Base-by-base conservation (phyloP, 2,888 invertebrate species). In the Brachyptera risi region DNA sequence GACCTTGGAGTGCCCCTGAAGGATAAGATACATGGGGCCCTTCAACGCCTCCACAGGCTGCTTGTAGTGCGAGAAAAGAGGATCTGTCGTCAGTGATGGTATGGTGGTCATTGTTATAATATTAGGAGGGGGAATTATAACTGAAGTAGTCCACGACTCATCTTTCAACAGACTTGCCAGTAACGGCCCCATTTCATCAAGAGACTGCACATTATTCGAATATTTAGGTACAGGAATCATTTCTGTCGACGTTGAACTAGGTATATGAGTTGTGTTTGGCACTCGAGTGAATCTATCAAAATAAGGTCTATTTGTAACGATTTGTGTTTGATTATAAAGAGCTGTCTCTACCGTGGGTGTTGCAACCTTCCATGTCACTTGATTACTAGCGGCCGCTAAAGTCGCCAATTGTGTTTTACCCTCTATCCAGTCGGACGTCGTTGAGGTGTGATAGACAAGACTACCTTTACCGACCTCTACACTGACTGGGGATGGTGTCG, bases 1-100 rank as follows among this genome's bases (percentile, higher is more conserved):
- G 0, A 91, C 90, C 76, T 90, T 90, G 0, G 90, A 90, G 72
- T 91, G 90, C 0, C 90, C 90, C 73, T 91, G 89, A 68, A 90
- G 90, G 26, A 91, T 90, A 23, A 90, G 77, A 70, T 90, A 90
- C 81, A 87, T 79, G 0, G 85, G 85, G 0, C 83, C 82, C 59
- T 76, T 71, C 0, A 83, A 75, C 0, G 88, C 85, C 58, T 83
- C 79, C 1, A 78, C 75, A 0, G 85, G 82, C 65, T 83, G 80
- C 68, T 83, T 83, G 68, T 83, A 83, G 64, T 84, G 80, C 47
- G 81, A 80, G 71, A 84, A 84, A 13, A 84, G 72, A 0, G 83
- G 78, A 71, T 85, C 83, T 0, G 83, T 82, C 19, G 83, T 81
- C 62, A 83, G 73, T 65, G 82, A 79, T 13, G 77, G 70, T 1